Percentiles rank a stretch among this genome's conserved stretches.
Evolutionary conservation across 2,113 vertebrate genomes (phyloP).

Genomic region (Onychostruthus taczanowskii): DNA sequence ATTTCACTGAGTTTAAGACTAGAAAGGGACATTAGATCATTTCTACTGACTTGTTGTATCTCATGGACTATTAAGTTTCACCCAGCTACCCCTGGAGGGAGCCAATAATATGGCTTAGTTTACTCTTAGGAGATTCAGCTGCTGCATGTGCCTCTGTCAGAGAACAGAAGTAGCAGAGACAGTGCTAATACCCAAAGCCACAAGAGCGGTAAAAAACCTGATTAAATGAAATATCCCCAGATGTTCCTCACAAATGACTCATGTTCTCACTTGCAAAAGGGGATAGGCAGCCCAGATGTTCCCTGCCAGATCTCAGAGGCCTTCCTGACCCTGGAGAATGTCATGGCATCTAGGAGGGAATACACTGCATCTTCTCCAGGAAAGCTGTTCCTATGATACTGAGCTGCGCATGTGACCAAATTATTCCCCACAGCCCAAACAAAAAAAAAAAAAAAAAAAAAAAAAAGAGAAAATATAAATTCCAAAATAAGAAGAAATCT

Average conservation of each 20-base stretch:
- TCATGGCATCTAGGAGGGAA: background rate
- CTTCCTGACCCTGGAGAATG: background rate
- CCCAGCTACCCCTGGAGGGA: conserved; percentile 43
- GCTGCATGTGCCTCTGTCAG: background rate
- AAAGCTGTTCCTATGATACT: background rate
- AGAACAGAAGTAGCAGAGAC: background rate
- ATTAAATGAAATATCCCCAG: conserved; percentile 14
- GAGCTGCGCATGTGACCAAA: background rate
- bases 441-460: background rate
- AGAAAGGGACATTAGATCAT: conserved; percentile 49
- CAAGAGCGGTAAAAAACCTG: background rate
- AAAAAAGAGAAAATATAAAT: background rate
- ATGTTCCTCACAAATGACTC: background rate
- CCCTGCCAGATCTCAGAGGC: background rate
- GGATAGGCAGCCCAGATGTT: background rate
- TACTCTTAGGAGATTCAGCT: conserved; percentile 6
- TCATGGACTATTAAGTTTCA: conserved; percentile 47
- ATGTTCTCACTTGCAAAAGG: background rate
- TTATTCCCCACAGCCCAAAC: background rate
- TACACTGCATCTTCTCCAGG: background rate
- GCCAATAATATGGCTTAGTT: conserved; percentile 18
- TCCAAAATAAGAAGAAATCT: background rate
- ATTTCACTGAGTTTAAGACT: conserved; percentile 52
- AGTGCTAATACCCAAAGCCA: background rate
- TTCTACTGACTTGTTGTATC: conserved; percentile 52